Base-by-base conservation (phyloP, 2,797 vertebrate species). In the Buphagus erythrorhynchus region DNA sequence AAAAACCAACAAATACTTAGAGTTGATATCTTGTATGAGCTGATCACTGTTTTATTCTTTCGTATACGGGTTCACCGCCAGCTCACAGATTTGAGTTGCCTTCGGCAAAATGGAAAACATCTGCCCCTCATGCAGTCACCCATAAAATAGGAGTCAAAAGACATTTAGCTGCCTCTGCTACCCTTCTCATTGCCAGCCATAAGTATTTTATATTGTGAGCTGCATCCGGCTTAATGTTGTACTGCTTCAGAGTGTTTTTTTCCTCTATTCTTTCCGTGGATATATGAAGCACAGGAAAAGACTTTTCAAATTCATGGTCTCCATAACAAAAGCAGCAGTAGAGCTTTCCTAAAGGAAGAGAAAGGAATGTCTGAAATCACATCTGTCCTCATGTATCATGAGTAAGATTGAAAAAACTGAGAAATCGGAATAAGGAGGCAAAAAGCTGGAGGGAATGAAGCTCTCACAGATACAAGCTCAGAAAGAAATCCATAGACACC, bases 121-220 rank as follows among this genome's bases (percentile, higher is more conserved):
- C 72, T 91, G 78, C 54, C 88, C 36, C 25, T 83, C 31, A 17
- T 46, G 35, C 29, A 69, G 22, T 66, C 89, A 96, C 68, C 72
- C 92, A 51, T 54, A 76, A 91, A 93, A 95, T 62, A 69, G 36
- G 46, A 91, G 68, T 83, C 46, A 74, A 90, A 91, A 83, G 81
- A 75, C 9, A 38, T 87, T 71, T 80, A 77, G 20, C 59, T 90
- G 16, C 43, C 36, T 62, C 59, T 74, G 17, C 24, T 61, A 54
- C 49, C 20, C 86, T 85, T 61, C 28, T 49, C 21, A 24, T n/a
- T 68, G 68, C 48, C 29, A 93, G 35, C 29, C 43, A 51, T 21
- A 33, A 49, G 15, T 61, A 33, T 62, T 79, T 84, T 62, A 24
- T 84, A 14, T 45, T 40, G 35, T 31, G 40, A 80, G n/a, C 13